Percentiles rank a stretch among this genome's conserved stretches.
phyloP scores from a whole-genome alignment of 2,797 vertebrate genomes.

The Alexandromys oeconomus region DNA sequence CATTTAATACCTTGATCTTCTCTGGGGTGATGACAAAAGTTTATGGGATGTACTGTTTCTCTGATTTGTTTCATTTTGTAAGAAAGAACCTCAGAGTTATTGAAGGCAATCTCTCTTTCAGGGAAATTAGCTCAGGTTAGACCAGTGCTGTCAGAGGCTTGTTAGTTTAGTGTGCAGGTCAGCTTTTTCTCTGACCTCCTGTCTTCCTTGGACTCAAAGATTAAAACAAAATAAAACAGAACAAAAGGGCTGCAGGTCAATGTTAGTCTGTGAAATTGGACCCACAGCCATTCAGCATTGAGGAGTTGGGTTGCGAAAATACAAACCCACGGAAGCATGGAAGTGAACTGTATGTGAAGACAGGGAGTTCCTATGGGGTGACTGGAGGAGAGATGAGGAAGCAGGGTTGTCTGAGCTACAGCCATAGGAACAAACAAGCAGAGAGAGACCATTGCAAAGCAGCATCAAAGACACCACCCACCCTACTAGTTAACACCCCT shows the following conservation, averaged over 20 bases:
- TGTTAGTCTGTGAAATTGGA: background rate
- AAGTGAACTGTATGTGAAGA: background rate
- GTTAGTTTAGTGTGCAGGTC: background rate
- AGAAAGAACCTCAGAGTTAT: background rate
- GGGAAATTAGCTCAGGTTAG: background rate
- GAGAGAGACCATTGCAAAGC: background rate
- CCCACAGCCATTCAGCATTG: background rate
- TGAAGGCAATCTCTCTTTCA: background rate
- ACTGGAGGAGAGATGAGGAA: background rate
- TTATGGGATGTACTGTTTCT: background rate
- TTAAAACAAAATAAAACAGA: background rate
- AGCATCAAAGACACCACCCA: background rate
- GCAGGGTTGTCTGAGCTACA: background rate
- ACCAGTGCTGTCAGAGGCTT: background rate
- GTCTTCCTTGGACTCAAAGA: background rate
- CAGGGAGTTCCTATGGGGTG: background rate
- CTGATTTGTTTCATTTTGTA: background rate
- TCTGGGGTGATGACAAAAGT: background rate
- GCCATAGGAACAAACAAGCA: rapidly evolving
- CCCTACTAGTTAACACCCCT: background rate
- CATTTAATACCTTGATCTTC: background rate
- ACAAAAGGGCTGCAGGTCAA: background rate
- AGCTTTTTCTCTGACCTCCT: background rate
- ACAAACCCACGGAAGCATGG: background rate
- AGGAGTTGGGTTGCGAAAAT: background rate